A percentile compares a stretch with the other conserved stretches of the same genome.
Evolutionary conservation across 2,113 vertebrate species (phyloP).

Genomic region (Polyodon spathula): DNA sequence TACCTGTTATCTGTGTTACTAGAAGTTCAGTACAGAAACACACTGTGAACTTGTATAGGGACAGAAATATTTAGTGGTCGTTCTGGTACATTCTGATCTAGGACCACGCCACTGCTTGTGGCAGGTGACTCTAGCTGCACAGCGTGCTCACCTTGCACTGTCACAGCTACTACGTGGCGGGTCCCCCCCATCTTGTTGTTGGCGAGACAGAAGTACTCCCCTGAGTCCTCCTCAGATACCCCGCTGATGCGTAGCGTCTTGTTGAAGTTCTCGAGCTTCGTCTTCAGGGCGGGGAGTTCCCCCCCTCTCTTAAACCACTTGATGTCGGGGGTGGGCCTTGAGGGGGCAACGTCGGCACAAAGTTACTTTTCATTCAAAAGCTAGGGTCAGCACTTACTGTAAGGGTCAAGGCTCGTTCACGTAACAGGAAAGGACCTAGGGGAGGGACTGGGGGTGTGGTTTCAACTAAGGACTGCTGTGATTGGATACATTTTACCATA

Average conservation of each 20-base stretch:
- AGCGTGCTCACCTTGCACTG: constrained; percentile 95
- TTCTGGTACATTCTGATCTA: neutral
- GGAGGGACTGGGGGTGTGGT: too few relatives aligned
- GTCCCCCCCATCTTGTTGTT: constrained; percentile 87
- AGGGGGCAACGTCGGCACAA: constrained; percentile 12
- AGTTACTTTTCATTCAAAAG: neutral
- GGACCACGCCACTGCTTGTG: too few relatives aligned
- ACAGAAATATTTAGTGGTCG: too few relatives aligned
- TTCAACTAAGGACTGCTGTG: too few relatives aligned
- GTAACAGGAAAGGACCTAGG: too few relatives aligned
- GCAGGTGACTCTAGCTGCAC: too few relatives aligned
- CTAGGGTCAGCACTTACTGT: too few relatives aligned
- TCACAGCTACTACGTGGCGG: constrained; percentile 83
- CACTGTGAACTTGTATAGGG: too few relatives aligned
- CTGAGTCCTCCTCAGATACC: constrained; percentile 86
- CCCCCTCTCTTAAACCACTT: constrained; percentile 93
- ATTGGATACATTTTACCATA: too few relatives aligned
- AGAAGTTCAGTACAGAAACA: too few relatives aligned
- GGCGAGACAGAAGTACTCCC: constrained; percentile 89
- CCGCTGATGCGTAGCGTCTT: constrained; percentile 78
- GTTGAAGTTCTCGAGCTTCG: constrained; percentile 79
- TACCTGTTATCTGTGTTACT: too few relatives aligned
- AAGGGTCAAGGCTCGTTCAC: too few relatives aligned
- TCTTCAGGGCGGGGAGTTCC: constrained; percentile 72
- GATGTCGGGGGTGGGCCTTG: constrained; percentile 81